Conservation (phyloP, 2,888 invertebrate genomes). For the Limnephilus marmoratus region DNA sequence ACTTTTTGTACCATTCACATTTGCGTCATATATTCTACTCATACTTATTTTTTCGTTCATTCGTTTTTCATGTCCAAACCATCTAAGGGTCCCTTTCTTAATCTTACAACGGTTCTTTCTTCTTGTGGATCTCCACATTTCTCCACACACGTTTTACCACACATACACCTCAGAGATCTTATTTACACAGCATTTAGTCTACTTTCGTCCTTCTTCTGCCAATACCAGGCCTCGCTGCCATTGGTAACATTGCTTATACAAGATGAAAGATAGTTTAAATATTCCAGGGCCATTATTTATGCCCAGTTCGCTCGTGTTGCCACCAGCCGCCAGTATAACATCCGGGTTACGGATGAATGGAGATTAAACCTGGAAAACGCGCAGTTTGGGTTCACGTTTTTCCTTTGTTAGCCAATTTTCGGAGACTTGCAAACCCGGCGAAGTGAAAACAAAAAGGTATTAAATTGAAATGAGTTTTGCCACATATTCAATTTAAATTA, state of each 20-base stretch:
- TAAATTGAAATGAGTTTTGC: background rate
- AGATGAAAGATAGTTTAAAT: background rate
- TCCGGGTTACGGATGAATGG: slow-evolving; percentile 39
- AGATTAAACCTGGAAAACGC: background rate
- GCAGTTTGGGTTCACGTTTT: background rate
- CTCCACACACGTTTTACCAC: too few species aligned
- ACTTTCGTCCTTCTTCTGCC: too few species aligned
- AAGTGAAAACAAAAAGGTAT: background rate
- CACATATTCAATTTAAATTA: background rate
- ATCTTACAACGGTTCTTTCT: too few species aligned
- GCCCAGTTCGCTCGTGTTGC: background rate
- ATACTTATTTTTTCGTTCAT: too few species aligned
- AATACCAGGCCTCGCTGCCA: too few species aligned
- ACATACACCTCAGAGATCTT: too few species aligned
- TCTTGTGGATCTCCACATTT: too few species aligned
- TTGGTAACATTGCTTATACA: background rate
- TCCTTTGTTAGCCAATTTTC: background rate
- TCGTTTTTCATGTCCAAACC: too few species aligned
- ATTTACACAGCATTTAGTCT: too few species aligned
- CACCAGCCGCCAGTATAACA: background rate
- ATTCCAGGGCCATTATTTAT: background rate
- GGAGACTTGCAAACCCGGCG: background rate
- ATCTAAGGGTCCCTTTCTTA: too few species aligned
- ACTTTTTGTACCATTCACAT: too few species aligned
- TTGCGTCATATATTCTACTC: too few species aligned